A percentile compares a stretch with the other conserved stretches of the same genome.
These are phyloP conservation scores for Leptinotarsa peninsularis DNA, from an alignment of 2,888 invertebrate genomes.

Conservation along the genomic window DNA sequence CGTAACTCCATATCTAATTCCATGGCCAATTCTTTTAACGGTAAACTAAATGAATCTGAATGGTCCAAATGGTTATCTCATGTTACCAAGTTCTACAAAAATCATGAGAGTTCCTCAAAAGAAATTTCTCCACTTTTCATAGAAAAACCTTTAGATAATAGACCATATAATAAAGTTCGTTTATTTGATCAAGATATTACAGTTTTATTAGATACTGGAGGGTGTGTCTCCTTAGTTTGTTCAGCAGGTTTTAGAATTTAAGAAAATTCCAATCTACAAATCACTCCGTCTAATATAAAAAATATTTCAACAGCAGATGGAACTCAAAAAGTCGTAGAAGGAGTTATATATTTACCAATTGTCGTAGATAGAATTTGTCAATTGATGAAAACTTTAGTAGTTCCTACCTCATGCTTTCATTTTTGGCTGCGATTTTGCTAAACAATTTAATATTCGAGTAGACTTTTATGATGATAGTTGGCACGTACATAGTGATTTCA, in stretches of 20 bases:
- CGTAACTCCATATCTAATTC: neutral
- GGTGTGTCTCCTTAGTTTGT: constrained; percentile 28
- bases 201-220: constrained; percentile 36
- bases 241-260: constrained; percentile 26
- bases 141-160: constrained; percentile 31
- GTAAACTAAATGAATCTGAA: neutral
- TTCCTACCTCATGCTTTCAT: constrained; percentile 34
- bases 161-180: constrained; percentile 33
- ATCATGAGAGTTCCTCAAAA: neutral
- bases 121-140: constrained; percentile 30
- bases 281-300: neutral
- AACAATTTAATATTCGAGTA: constrained; percentile 22
- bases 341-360: constrained; percentile 32
- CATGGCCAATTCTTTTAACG: neutral
- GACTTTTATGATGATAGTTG: constrained; percentile 19
- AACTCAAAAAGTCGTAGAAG: constrained; percentile 27
- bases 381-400: constrained; percentile 33
- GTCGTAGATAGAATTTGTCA: constrained; percentile 24
- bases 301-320: constrained; percentile 35
- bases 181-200: constrained; percentile 31
- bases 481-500: constrained; percentile 3
- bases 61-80: neutral
- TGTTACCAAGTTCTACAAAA: neutral
- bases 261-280: constrained; percentile 19
- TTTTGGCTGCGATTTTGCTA: constrained; percentile 35